phyloP scores from a whole-genome alignment of 2,113 vertebrate species.

The Haliaeetus leucogaster region DNA sequence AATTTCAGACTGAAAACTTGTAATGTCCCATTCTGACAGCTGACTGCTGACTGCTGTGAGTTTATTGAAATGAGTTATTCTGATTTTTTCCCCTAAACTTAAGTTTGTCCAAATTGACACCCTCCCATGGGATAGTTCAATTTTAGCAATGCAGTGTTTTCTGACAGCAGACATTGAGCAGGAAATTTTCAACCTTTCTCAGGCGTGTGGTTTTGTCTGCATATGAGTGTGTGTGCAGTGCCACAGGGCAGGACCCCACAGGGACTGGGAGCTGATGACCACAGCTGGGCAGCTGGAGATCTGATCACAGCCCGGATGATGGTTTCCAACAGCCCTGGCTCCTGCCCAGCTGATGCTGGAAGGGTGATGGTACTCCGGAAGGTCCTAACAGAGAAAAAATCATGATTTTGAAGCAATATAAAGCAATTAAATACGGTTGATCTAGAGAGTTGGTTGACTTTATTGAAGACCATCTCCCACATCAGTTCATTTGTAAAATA shows the following conservation, averaged over 20 bases:
- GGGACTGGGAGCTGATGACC: not conserved
- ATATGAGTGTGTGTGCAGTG: not conserved
- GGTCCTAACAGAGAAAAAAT: not conserved
- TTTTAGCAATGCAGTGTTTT: not conserved
- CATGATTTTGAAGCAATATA: not conserved
- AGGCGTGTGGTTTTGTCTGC: not conserved
- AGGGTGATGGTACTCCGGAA: not conserved
- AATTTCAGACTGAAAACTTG: conserved; percentile 1
- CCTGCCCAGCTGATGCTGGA: not conserved
- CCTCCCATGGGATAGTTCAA: not conserved
- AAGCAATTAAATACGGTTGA: not conserved
- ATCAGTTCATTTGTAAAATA: not conserved
- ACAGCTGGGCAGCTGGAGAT: not conserved
- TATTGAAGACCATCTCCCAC: not conserved
- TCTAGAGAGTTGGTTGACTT: not conserved
- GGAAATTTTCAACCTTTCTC: not conserved
- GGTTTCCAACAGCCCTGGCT: not conserved
- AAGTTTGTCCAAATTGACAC: not conserved
- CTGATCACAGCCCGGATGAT: not conserved
- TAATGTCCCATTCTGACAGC: conserved; percentile 33
- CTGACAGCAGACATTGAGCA: not conserved
- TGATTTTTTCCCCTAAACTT: not conserved
- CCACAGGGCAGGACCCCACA: not conserved
- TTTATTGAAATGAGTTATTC: conserved; percentile 10
- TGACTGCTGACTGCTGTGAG: not conserved